Conservation (phyloP, 92 coral and sea anemone species). For the Palythoa grandiflora region DNA sequence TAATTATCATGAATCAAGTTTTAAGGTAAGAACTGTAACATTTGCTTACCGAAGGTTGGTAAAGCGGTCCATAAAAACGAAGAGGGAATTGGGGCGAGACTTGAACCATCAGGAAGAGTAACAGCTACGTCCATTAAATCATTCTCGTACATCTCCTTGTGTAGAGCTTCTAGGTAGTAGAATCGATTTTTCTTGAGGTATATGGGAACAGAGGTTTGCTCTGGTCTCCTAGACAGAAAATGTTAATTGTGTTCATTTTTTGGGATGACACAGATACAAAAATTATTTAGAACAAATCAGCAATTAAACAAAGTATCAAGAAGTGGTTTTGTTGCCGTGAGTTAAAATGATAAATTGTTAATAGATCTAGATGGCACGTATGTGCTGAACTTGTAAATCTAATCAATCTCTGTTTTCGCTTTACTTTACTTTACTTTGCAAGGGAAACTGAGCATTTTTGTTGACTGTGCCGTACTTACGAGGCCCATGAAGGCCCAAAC, state of each 20-base stretch:
- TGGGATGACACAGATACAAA: too few relatives aligned
- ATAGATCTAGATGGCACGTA: not conserved
- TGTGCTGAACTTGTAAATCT: too few relatives aligned
- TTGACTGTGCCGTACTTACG: too few relatives aligned
- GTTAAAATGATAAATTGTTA: too few relatives aligned
- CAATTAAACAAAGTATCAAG: too few relatives aligned
- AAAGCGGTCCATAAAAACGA: slow-evolving; percentile 27
- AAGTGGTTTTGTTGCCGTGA: too few relatives aligned
- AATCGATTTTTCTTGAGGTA: slow-evolving; percentile 26
- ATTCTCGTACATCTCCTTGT: slow-evolving; percentile 40
- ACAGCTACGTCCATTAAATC: slow-evolving; percentile 40
- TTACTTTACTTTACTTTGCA: too few relatives aligned
- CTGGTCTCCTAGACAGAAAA: slow-evolving; percentile 18
- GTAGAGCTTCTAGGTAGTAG: slow-evolving; percentile 33
- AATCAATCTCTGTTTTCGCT: too few relatives aligned
- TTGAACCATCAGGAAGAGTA: slow-evolving; percentile 20
- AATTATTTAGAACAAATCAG: too few relatives aligned
- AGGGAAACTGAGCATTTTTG: too few relatives aligned
- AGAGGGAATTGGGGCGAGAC: slow-evolving; percentile 38
- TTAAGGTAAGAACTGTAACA: not conserved
- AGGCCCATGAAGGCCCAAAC: too few relatives aligned
- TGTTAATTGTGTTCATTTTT: not conserved
- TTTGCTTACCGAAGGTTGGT: slow-evolving; percentile 26
- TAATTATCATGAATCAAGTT: too few relatives aligned
- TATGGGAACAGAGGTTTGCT: slow-evolving; percentile 31